A percentile compares a stretch with the other conserved stretches of the same genome.
Conservation (phyloP, 2,113 vertebrate species). For the Nipponia nippon region DNA sequence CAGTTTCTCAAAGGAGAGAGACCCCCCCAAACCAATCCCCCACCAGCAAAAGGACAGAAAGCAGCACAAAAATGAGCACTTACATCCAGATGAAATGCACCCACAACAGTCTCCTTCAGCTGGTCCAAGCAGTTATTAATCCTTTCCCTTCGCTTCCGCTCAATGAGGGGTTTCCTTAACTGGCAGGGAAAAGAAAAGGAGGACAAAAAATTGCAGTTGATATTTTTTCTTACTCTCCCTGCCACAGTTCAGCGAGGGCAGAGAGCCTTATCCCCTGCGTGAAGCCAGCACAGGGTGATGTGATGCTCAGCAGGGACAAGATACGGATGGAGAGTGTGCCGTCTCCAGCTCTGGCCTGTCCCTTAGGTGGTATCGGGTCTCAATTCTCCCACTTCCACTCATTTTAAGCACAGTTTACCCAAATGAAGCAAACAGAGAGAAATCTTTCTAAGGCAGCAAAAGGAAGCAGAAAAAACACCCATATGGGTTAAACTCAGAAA, state of each 20-base stretch:
- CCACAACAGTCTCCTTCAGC: constrained; percentile 86
- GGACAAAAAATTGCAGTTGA: neutral
- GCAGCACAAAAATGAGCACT: constrained; percentile 42
- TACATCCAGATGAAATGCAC: constrained; percentile 86
- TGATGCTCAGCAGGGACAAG: neutral
- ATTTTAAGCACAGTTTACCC: constrained; percentile 53
- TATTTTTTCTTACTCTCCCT: neutral
- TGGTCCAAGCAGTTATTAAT: constrained; percentile 90
- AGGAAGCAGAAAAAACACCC: neutral
- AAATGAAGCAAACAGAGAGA: neutral
- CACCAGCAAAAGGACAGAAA: neutral
- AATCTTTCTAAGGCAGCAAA: neutral
- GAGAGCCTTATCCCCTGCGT: neutral
- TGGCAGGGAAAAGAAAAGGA: constrained; percentile 38
- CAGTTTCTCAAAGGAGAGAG: neutral
- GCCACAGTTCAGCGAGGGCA: neutral
- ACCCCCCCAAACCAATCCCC: fast-evolving
- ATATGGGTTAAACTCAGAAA: neutral
- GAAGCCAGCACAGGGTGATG: fast-evolving
- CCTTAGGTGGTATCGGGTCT: neutral
- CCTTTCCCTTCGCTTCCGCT: constrained; percentile 86
- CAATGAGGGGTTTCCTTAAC: constrained; percentile 89
- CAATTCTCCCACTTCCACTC: neutral
- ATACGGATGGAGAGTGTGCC: fast-evolving
- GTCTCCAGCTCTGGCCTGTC: neutral